phyloP scores from a whole-genome alignment of 2,113 vertebrate species.

The Callorhinus ursinus region DNA sequence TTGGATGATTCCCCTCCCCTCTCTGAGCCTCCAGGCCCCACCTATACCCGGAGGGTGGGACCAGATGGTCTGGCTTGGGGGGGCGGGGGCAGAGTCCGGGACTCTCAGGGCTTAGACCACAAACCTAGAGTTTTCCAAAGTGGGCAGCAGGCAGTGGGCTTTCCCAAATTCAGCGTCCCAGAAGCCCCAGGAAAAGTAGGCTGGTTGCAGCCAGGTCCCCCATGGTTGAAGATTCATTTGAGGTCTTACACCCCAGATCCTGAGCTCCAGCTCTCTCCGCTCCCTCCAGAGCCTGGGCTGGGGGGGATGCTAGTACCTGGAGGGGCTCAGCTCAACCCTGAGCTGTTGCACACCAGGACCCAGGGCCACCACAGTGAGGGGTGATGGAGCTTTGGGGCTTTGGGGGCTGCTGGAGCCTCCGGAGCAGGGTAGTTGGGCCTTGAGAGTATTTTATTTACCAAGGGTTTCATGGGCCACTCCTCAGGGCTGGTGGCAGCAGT shows the following conservation, averaged over 20 bases:
- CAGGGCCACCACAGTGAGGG: neutral
- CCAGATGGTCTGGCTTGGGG: neutral
- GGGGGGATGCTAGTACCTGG: neutral
- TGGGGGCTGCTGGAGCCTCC: too few relatives aligned
- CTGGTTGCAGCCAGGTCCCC: neutral
- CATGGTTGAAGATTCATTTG: fast-evolving
- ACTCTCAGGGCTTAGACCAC: neutral
- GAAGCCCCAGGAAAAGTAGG: neutral
- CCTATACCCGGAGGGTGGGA: neutral
- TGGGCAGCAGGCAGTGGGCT: too few relatives aligned
- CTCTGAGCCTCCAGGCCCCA: neutral
- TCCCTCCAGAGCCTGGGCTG: neutral
- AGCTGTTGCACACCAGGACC: neutral
- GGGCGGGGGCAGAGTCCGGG: too few relatives aligned
- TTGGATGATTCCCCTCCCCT: too few relatives aligned
- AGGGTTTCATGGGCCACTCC: neutral
- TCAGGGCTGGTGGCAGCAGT: neutral
- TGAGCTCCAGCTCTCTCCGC: neutral
- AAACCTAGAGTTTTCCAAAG: neutral
- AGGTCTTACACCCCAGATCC: neutral
- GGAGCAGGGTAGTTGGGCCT: neutral
- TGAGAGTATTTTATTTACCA: neutral
- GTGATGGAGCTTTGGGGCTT: neutral
- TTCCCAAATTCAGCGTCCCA: neutral
- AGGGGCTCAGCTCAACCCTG: neutral